Conservation (phyloP, 2,888 invertebrate species). For the Drosophila anomalipes region DNA sequence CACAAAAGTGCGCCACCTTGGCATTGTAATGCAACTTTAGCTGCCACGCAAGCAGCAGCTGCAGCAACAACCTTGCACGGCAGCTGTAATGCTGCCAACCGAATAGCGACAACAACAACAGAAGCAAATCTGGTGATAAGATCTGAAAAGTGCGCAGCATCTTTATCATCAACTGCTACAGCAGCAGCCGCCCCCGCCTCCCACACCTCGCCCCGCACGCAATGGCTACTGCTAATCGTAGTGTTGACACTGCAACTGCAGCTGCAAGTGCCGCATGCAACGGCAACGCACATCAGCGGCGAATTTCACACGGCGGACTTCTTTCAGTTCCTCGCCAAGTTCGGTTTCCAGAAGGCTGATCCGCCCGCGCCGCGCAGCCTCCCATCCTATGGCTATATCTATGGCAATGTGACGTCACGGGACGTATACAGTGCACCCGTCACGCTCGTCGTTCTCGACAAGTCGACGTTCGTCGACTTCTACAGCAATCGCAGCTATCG, state of each 20-base stretch:
- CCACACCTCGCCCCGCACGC: conserved; percentile 20
- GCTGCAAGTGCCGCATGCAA: conserved; percentile 21
- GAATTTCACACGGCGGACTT: conserved; percentile 90
- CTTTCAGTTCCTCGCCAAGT: conserved; percentile 96
- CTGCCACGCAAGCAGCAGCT: conserved; percentile 57
- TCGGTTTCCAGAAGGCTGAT: conserved; percentile 98
- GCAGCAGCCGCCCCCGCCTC: conserved; percentile 4
- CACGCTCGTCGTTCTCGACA: conserved; percentile 95
- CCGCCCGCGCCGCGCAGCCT: conserved; percentile 88
- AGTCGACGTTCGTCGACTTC: conserved; percentile 94
- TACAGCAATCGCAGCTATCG: conserved; percentile 91
- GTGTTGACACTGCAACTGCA: conserved; percentile 28
- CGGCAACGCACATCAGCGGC: conserved; percentile 88
- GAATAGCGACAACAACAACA: not conserved
- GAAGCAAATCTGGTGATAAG: conserved; percentile 48
- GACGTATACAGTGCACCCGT: conserved; percentile 88
- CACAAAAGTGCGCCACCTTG: conserved; percentile 78
- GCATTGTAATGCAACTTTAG: conserved; percentile 45
- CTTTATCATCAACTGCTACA: conserved; percentile 28
- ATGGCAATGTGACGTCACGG: conserved; percentile 95
- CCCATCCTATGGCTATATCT: conserved; percentile 97
- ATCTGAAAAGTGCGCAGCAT: conserved; percentile 48
- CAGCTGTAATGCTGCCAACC: conserved; percentile 11
- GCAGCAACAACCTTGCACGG: not conserved
- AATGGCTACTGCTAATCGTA: conserved; percentile 43